A percentile compares a stretch with the other conserved stretches of the same genome.
Conservation (phyloP, 2,888 invertebrate species). For the Harpalus rufipes region DNA sequence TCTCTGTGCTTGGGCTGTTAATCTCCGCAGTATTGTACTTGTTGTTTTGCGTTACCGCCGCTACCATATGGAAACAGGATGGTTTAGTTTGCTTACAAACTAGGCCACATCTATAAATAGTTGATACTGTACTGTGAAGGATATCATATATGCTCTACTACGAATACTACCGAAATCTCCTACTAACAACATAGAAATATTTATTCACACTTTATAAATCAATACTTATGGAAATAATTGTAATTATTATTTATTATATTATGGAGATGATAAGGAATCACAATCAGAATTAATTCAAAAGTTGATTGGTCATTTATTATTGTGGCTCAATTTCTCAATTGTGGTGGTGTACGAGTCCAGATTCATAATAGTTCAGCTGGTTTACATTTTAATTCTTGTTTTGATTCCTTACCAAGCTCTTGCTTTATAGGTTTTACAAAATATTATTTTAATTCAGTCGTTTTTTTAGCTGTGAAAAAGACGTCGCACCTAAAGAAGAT, state of each 20-base stretch:
- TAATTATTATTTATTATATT: conserved; percentile 38
- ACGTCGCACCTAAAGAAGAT: conserved; percentile 57
- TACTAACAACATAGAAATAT: conserved; percentile 13
- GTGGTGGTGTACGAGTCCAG: too few species aligned
- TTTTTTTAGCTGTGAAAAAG: conserved; percentile 63
- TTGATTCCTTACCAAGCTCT: conserved; percentile 44
- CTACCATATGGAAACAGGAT: conserved; percentile 58
- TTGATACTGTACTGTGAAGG: conserved; percentile 62
- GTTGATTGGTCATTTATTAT: neutral
- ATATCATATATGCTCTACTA: conserved; percentile 36
- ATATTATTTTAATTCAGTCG: conserved; percentile 65
- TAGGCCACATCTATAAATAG: conserved; percentile 66
- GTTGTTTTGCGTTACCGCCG: conserved; percentile 50
- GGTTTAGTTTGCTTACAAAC: conserved; percentile 51
- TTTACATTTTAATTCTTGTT: conserved; percentile 6
- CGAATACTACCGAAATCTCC: conserved; percentile 23
- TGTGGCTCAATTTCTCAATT: too few species aligned
- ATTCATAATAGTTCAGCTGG: too few species aligned
- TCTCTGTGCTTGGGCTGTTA: conserved; percentile 28
- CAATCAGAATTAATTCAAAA: neutral
- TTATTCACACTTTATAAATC: neutral
- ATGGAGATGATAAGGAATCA: conserved; percentile 46
- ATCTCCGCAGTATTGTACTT: conserved; percentile 43
- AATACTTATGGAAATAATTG: conserved; percentile 3
- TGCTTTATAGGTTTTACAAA: conserved; percentile 37